Percentiles rank a stretch among this genome's conserved stretches.
Evolutionary conservation across 2,797 vertebrate species (phyloP).

Genomic region (Xenopus petersii): DNA sequence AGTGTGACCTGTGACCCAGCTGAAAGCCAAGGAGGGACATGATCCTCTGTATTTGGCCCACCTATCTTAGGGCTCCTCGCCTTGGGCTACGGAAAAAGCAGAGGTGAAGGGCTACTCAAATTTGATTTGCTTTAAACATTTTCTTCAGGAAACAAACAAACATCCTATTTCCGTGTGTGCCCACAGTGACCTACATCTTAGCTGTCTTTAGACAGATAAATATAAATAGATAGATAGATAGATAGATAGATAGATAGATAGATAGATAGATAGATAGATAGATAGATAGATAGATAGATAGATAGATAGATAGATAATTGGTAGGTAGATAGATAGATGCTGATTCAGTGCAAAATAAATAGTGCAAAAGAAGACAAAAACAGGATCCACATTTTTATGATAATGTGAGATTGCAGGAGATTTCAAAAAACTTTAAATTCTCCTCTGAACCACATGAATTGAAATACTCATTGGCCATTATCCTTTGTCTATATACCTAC

Average conservation of each 20-base stretch:
- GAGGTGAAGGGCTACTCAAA: conserved; percentile 43
- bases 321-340: too few species aligned
- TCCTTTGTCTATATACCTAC: too few species aligned
- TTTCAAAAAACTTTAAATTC: too few species aligned
- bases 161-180: conserved; percentile 43
- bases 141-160: conserved; percentile 41
- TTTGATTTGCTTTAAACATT: conserved; percentile 45
- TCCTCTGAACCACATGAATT: too few species aligned
- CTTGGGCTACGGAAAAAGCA: conserved; percentile 35
- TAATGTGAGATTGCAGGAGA: too few species aligned
- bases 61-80: conserved; percentile 37
- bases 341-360: not conserved
- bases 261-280: too few species aligned
- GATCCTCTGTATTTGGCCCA: conserved; percentile 42
- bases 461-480: too few species aligned
- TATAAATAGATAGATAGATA: too few species aligned
- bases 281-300: too few species aligned
- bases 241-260: too few species aligned
- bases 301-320: too few species aligned
- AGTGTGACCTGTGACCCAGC: conserved; percentile 82
- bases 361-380: not conserved
- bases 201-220: not conserved
- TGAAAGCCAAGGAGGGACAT: conserved; percentile 60
- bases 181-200: conserved; percentile 32
- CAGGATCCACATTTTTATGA: too few species aligned